Evolutionary conservation across 2,888 invertebrate genomes (phyloP).

Genomic region (Stenotaenia linearis): DNA sequence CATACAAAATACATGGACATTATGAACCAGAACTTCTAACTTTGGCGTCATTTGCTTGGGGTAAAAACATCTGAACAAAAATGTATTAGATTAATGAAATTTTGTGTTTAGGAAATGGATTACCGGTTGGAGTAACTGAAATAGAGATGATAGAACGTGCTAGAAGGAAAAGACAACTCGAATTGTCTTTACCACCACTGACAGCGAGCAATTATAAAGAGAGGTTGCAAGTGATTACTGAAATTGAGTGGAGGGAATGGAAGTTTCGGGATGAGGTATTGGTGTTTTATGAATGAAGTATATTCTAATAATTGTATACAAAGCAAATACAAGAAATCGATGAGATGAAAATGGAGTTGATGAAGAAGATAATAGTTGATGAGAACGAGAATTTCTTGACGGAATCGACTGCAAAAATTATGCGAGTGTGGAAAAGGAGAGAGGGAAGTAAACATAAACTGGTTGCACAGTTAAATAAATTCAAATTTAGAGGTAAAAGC

Average conservation of each 20-base stretch:
- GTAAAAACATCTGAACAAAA: too few relatives aligned
- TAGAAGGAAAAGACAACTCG: constrained; percentile 61
- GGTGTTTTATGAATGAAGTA: neutral
- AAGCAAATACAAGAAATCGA: constrained; percentile 68
- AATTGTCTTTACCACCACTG: constrained; percentile 56
- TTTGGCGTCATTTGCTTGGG: constrained; percentile 59
- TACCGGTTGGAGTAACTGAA: constrained; percentile 59
- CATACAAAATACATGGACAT: constrained; percentile 52
- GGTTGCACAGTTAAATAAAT: neutral
- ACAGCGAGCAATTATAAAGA: constrained; percentile 56
- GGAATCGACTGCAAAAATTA: neutral
- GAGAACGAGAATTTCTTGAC: constrained; percentile 47
- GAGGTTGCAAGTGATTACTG: constrained; percentile 61
- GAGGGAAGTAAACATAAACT: neutral
- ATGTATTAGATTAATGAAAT: too few relatives aligned
- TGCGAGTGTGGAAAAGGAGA: neutral
- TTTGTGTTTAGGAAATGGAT: constrained; percentile 50
- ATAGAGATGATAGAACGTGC: constrained; percentile 62
- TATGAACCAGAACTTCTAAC: constrained; percentile 61
- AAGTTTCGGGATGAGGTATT: constrained; percentile 61
- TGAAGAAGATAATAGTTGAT: constrained; percentile 59
- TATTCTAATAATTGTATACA: neutral
- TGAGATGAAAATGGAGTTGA: constrained; percentile 61
- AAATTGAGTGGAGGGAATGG: constrained; percentile 80
- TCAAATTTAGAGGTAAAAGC: neutral